Percentiles rank a stretch among this genome's conserved stretches.
phyloP scores from a whole-genome alignment of 2,888 invertebrate species.

The Dendrolimus houi region DNA sequence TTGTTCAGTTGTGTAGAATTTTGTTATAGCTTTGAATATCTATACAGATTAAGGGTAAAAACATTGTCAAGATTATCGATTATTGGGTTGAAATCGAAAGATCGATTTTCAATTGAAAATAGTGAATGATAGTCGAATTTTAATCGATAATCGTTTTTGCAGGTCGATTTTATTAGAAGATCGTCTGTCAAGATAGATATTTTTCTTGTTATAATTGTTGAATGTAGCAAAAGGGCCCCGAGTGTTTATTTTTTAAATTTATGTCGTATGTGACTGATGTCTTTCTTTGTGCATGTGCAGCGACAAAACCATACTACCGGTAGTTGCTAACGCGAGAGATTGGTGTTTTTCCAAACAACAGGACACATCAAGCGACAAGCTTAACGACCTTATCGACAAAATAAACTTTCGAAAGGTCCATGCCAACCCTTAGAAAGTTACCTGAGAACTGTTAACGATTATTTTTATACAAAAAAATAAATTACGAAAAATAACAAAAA shows the following conservation, averaged over 20 bases:
- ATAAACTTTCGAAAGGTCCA: slow-evolving; percentile 48
- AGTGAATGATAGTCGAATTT: neutral
- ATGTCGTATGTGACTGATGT: slow-evolving; percentile 32
- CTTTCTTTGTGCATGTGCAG: slow-evolving; percentile 60
- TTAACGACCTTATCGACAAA: slow-evolving; percentile 47
- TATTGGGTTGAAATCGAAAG: neutral
- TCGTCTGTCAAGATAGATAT: neutral
- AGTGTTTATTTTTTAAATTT: slow-evolving; percentile 9
- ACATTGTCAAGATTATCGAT: neutral
- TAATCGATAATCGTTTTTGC: neutral
- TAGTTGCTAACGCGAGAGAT: slow-evolving; percentile 66
- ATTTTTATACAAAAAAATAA: slow-evolving; percentile 56
- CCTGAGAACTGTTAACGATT: slow-evolving; percentile 39
- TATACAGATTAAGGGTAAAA: neutral
- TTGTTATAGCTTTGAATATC: neutral
- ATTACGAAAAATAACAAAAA: slow-evolving; percentile 56
- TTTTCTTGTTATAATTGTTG: neutral
- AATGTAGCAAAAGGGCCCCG: slow-evolving; percentile 10
- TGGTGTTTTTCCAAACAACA: slow-evolving; percentile 52
- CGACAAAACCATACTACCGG: slow-evolving; percentile 61
- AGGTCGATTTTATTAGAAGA: neutral
- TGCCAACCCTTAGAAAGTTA: slow-evolving; percentile 35
- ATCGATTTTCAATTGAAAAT: neutral
- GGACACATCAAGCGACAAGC: slow-evolving; percentile 39
- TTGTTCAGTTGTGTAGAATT: neutral